A percentile compares a stretch with the other conserved stretches of the same genome.
phyloP scores from a whole-genome alignment of 1,140 invertebrate species.

The Euura saliciscinereae region DNA sequence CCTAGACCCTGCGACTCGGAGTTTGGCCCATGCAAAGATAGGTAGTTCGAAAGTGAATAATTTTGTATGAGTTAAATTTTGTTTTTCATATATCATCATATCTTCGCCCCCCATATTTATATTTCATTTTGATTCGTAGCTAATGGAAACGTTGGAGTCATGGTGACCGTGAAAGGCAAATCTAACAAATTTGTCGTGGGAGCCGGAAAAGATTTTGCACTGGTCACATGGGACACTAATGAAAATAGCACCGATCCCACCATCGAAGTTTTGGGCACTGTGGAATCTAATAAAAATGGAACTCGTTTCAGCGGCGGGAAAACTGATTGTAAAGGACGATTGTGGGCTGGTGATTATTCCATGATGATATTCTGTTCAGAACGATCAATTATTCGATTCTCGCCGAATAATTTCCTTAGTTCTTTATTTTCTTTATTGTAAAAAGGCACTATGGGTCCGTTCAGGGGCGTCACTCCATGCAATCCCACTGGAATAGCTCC shows the following conservation, averaged over 20 bases:
- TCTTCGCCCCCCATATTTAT: not conserved
- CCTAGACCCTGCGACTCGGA: slow-evolving; percentile 62
- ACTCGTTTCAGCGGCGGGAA: slow-evolving; percentile 90
- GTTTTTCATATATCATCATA: too few relatives aligned
- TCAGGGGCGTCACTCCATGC: slow-evolving; percentile 37
- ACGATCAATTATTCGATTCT: slow-evolving; percentile 12
- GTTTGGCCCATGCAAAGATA: slow-evolving; percentile 55
- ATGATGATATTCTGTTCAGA: not conserved
- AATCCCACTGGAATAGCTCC: slow-evolving; percentile 55
- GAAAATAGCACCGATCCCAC: slow-evolving; percentile 57
- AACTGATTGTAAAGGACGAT: slow-evolving; percentile 76
- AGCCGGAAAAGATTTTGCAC: slow-evolving; percentile 64
- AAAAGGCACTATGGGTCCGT: slow-evolving; percentile 72
- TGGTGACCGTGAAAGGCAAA: slow-evolving; percentile 72
- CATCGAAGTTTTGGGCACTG: slow-evolving; percentile 60
- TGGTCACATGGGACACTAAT: slow-evolving; percentile 72
- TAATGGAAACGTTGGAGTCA: slow-evolving; percentile 57
- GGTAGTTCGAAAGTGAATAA: slow-evolving; percentile 35
- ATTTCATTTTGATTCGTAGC: slow-evolving; percentile 12
- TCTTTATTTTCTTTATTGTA: not conserved
- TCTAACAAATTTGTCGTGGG: slow-evolving; percentile 70
- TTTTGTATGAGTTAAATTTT: not conserved
- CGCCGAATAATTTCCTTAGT: not conserved
- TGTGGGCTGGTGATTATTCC: slow-evolving; percentile 73
- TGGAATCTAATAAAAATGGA: slow-evolving; percentile 63